Conservation (phyloP, 2,797 vertebrate genomes). For the Cottoperca gobio region DNA sequence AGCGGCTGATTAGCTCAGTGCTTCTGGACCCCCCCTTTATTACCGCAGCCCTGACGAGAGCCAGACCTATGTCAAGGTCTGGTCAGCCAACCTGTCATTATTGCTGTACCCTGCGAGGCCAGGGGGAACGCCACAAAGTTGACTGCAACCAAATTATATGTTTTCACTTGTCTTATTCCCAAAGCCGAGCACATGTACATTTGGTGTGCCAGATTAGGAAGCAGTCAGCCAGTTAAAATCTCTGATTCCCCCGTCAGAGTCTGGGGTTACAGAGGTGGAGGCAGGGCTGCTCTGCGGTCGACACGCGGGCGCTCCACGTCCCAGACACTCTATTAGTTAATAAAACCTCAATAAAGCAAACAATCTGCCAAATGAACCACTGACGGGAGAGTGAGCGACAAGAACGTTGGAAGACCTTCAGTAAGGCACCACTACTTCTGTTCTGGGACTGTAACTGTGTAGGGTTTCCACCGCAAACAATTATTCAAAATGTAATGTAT, state of each 20-base stretch:
- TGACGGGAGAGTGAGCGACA: constrained; percentile 65
- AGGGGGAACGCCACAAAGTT: constrained; percentile 67
- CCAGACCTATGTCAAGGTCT: constrained; percentile 80
- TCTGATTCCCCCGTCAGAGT: constrained; percentile 70
- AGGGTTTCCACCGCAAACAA: constrained; percentile 29
- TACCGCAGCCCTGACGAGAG: constrained; percentile 70
- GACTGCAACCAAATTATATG: constrained; percentile 75
- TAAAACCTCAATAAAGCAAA: constrained; percentile 82
- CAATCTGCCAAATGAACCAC: constrained; percentile 66
- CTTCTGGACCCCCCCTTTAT: constrained; percentile 62
- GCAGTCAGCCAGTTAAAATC: constrained; percentile 68
- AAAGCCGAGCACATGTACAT: constrained; percentile 58
- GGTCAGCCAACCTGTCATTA: constrained; percentile 83
- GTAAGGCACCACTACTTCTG: constrained; percentile 29
- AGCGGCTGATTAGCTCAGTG: constrained; percentile 69
- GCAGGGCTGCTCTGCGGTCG: constrained; percentile 49
- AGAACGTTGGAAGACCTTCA: constrained; percentile 55
- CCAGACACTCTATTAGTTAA: constrained; percentile 75
- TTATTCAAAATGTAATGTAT: neutral
- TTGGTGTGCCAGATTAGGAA: constrained; percentile 72
- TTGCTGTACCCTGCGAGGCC: constrained; percentile 61
- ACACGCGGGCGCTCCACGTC: constrained; percentile 52
- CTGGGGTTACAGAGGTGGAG: constrained; percentile 64
- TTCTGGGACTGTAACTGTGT: constrained; percentile 9
- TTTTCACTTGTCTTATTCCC: constrained; percentile 61